phyloP scores from a whole-genome alignment of 1,140 invertebrate species.

The Orius insidiosus region DNA sequence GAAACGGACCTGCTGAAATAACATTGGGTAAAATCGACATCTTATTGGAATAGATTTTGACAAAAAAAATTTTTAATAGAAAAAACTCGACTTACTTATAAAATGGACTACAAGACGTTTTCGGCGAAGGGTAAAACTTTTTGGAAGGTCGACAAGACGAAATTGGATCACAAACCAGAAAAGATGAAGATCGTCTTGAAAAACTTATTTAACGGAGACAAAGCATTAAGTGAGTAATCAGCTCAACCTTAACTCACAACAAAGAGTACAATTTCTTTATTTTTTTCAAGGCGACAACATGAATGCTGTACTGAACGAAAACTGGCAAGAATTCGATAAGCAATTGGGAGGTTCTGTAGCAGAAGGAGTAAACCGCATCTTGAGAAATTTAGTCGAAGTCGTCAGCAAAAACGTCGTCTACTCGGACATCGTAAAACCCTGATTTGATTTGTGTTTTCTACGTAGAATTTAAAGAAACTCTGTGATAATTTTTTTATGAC shows the following conservation, averaged over 20 bases:
- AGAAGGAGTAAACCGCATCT: too few relatives aligned
- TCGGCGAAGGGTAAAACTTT: conserved; percentile 14
- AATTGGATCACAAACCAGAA: conserved; percentile 3
- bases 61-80: neutral
- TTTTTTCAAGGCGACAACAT: conserved; percentile 22
- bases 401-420: too few relatives aligned
- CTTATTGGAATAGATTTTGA: neutral
- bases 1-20: conserved; percentile 45
- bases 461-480: too few relatives aligned
- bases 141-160: conserved; percentile 8
- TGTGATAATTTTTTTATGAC: too few relatives aligned
- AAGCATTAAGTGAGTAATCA: conserved; percentile 15
- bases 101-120: conserved; percentile 12
- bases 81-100: neutral
- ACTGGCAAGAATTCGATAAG: conserved; percentile 30
- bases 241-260: too few relatives aligned
- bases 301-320: conserved; percentile 37
- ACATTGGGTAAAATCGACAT: conserved; percentile 36
- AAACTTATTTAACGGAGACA: conserved; percentile 21
- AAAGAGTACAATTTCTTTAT: too few relatives aligned
- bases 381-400: too few relatives aligned
- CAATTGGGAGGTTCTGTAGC: conserved; percentile 28
- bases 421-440: too few relatives aligned
- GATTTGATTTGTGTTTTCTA: too few relatives aligned
- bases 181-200: conserved; percentile 15